Percentiles rank a stretch among this genome's conserved stretches.
phyloP scores from a whole-genome alignment of 2,888 invertebrate genomes.

The Metacarcinus magister region DNA sequence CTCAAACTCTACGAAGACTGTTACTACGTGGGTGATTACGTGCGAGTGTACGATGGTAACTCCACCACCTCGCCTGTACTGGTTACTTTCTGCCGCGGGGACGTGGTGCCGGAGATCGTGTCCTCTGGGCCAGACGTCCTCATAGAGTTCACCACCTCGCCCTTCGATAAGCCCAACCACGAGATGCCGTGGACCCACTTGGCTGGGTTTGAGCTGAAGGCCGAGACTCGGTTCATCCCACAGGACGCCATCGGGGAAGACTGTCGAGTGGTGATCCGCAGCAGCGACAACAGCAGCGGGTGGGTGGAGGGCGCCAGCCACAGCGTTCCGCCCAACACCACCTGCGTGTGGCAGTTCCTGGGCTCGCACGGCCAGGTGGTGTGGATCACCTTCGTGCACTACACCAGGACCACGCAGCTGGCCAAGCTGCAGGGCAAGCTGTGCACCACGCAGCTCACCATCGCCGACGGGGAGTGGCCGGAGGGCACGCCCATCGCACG shows the following conservation, averaged over 20 bases:
- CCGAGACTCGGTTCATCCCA: conserved; percentile 83
- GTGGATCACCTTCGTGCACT: conserved; percentile 81
- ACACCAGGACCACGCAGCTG: conserved; percentile 71
- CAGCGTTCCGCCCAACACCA: conserved; percentile 83
- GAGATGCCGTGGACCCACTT: conserved; percentile 81
- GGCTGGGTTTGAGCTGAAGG: conserved; percentile 83
- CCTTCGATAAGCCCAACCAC: conserved; percentile 84
- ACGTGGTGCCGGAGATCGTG: conserved; percentile 92
- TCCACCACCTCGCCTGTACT: conserved; percentile 94
- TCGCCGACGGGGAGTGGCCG: conserved; percentile 74
- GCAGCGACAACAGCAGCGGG: conserved; percentile 81
- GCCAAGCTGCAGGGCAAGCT: conserved; percentile 75
- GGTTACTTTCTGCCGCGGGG: conserved; percentile 95
- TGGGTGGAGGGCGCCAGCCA: conserved; percentile 82
- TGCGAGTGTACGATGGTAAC: conserved; percentile 94
- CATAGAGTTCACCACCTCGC: conserved; percentile 95
- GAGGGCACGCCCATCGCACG: conserved; percentile 61
- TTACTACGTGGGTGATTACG: conserved; percentile 94
- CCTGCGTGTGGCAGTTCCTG: conserved; percentile 81
- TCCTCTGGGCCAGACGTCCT: conserved; percentile 94
- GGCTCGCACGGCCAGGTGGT: conserved; percentile 78
- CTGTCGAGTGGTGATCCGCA: conserved; percentile 81
- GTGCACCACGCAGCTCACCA: conserved; percentile 76
- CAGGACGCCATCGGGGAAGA: conserved; percentile 67
- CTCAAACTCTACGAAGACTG: conserved; percentile 90